phyloP scores from a whole-genome alignment of 2,797 vertebrate species.

The Syndactyla subalaris region DNA sequence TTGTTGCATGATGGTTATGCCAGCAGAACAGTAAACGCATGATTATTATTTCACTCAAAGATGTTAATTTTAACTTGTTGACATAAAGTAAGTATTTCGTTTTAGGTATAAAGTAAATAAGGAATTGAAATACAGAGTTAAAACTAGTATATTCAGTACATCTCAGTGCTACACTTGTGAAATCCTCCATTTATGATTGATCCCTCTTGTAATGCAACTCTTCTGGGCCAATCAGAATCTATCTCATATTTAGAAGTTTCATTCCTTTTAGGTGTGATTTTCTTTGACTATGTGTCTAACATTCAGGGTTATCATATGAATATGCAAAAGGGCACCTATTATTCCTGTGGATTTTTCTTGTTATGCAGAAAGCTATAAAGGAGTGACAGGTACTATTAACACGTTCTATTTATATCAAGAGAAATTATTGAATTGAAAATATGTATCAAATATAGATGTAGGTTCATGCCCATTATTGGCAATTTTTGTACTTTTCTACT shows the following conservation, averaged over 20 bases:
- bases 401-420: constrained; percentile 39
- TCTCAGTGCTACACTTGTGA: not conserved
- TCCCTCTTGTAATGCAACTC: not conserved
- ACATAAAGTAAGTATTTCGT: not conserved
- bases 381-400: constrained; percentile 44
- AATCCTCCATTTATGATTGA: not conserved
- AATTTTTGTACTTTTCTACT: constrained; percentile 6
- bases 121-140: not conserved
- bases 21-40: not conserved
- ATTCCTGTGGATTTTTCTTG: constrained; percentile 9
- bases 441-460: constrained; percentile 12
- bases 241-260: not conserved
- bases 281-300: not conserved
- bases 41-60: not conserved
- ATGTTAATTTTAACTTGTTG: not conserved
- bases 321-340: constrained; percentile 7
- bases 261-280: not conserved
- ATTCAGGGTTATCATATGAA: not conserved
- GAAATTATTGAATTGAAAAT: constrained; percentile 27
- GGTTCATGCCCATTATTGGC: constrained; percentile 25
- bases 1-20: not conserved
- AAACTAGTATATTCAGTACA: not conserved
- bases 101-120: not conserved
- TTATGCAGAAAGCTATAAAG: constrained; percentile 18
- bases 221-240: not conserved